Conservation (phyloP, 2,888 invertebrate species). For the Ennomos erosarius region DNA sequence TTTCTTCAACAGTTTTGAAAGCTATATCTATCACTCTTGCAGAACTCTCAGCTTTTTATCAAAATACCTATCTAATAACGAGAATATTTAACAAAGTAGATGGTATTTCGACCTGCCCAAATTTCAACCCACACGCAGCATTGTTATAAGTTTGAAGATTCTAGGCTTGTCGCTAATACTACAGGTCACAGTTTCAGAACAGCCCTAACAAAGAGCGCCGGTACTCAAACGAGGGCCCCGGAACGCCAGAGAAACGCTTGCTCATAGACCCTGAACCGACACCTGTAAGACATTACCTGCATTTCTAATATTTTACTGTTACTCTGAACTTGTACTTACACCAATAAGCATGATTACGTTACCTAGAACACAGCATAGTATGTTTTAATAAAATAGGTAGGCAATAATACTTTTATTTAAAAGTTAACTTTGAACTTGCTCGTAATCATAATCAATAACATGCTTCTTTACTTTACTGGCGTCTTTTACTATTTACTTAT, state of each 20-base stretch:
- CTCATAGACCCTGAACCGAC: slow-evolving; percentile 82
- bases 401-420: no score
- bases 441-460: no score
- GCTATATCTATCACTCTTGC: background rate
- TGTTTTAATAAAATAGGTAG: no score
- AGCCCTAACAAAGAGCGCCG: slow-evolving; percentile 79
- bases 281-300: slow-evolving; percentile 69
- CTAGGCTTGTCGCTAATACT: slow-evolving; percentile 63
- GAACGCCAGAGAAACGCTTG: slow-evolving; percentile 82
- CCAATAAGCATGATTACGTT: background rate
- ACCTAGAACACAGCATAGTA: no score
- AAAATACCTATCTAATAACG: background rate
- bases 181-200: slow-evolving; percentile 79
- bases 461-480: no score
- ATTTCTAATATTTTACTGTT: slow-evolving; percentile 32
- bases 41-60: slow-evolving; percentile 5
- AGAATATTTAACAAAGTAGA: no score
- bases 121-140: slow-evolving; percentile 25
- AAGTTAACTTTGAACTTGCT: no score
- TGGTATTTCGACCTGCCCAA: background rate
- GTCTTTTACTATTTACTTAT: no score
- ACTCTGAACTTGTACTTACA: slow-evolving; percentile 10
- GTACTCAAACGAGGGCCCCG: slow-evolving; percentile 76
- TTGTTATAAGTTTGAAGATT: slow-evolving; percentile 33
- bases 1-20: background rate